A percentile compares a stretch with the other conserved stretches of the same genome.
phyloP scores from a whole-genome alignment of 2,113 vertebrate genomes.

The Australoheros scitulus region DNA sequence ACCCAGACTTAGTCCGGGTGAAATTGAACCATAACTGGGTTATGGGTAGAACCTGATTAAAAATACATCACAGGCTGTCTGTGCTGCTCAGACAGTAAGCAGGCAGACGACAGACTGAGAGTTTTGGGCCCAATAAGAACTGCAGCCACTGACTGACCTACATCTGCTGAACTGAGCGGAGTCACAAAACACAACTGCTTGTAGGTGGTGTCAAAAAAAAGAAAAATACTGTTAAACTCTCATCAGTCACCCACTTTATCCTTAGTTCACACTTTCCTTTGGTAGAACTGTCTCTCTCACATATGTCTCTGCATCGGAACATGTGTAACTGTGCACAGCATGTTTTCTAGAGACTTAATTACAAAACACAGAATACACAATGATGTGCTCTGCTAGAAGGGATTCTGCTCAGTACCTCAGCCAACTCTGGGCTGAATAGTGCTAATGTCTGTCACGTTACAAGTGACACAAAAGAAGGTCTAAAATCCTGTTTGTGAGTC shows the following conservation, averaged over 20 bases:
- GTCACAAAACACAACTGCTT: slow-evolving; percentile 18
- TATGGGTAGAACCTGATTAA: slow-evolving; percentile 66
- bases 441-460: neutral
- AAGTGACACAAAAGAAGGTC: neutral
- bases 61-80: slow-evolving; percentile 73
- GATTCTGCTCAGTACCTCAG: neutral
- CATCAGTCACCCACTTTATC: slow-evolving; percentile 24
- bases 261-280: neutral
- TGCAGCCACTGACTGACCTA: slow-evolving; percentile 59
- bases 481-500: neutral
- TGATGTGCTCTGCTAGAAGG: neutral
- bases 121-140: slow-evolving; percentile 47
- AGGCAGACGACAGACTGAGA: slow-evolving; percentile 29
- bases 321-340: neutral
- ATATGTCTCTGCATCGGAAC: neutral
- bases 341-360: neutral
- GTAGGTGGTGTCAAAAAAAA: slow-evolving; percentile 13
- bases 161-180: slow-evolving; percentile 47
- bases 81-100: slow-evolving; percentile 42
- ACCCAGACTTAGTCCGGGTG: slow-evolving; percentile 47
- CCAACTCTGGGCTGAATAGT: neutral
- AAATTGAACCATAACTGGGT: slow-evolving; percentile 50
- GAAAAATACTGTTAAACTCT: neutral
- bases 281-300: neutral
- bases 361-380: neutral